These are phyloP conservation scores for Istiophorus platypterus DNA, from an alignment of 2,113 vertebrate species.

Conservation along the genomic window DNA sequence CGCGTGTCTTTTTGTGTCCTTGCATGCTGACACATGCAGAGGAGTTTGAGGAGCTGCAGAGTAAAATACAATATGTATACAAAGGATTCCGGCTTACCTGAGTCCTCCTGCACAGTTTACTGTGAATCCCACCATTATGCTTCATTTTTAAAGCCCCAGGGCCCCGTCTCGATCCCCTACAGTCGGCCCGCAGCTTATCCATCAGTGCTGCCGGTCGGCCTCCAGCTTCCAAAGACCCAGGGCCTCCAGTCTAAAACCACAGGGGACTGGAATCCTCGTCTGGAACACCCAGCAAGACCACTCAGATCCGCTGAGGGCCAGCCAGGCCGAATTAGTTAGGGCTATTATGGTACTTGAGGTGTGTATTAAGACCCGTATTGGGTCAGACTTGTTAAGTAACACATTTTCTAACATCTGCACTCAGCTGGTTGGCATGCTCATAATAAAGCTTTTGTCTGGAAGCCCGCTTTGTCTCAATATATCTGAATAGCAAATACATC, in stretches of 20 bases:
- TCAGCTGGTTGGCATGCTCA: slow-evolving; percentile 5
- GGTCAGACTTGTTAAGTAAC: slow-evolving; percentile 50
- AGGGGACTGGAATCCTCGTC: slow-evolving; percentile 76
- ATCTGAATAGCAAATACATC: not conserved
- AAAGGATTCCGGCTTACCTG: slow-evolving; percentile 3
- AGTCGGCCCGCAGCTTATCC: slow-evolving; percentile 69
- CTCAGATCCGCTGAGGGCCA: slow-evolving; percentile 63
- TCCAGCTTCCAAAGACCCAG: slow-evolving; percentile 56
- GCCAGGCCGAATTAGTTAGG: slow-evolving; percentile 74
- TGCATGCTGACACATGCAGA: not conserved
- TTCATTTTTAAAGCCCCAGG: slow-evolving; percentile 58
- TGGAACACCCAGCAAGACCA: slow-evolving; percentile 77
- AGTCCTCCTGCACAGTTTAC: slow-evolving; percentile 21
- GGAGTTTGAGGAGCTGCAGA: not conserved
- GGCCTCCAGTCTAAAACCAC: slow-evolving; percentile 69
- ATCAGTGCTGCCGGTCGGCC: slow-evolving; percentile 75
- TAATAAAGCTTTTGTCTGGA: not conserved
- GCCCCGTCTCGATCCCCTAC: slow-evolving; percentile 44
- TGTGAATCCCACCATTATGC: slow-evolving; percentile 19
- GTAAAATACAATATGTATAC: not conserved
- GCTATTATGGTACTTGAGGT: slow-evolving; percentile 76
- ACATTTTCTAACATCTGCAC: slow-evolving; percentile 28
- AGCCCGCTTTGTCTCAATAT: not conserved
- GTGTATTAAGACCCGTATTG: slow-evolving; percentile 73
- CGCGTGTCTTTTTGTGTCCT: not conserved